Percentiles rank a stretch among this genome's conserved stretches.
phyloP scores from a whole-genome alignment of 2,888 invertebrate species.

The Oxytorus armatus region DNA sequence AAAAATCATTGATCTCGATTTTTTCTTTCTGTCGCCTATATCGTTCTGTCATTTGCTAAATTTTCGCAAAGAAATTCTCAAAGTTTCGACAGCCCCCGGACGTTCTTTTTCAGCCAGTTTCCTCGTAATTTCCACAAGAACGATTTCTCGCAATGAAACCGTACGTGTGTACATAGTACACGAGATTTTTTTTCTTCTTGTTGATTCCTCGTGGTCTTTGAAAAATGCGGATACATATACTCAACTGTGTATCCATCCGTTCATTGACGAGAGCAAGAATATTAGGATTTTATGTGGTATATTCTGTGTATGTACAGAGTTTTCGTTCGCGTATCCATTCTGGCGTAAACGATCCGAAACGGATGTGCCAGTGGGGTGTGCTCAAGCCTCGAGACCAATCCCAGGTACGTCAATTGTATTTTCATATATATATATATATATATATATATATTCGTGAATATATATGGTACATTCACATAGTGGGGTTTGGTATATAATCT shows the following conservation, averaged over 20 bases:
- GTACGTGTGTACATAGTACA: conserved; percentile 30
- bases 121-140: conserved; percentile 37
- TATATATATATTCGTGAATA: too few species aligned
- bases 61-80: conserved; percentile 3
- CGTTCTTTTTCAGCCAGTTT: conserved; percentile 64
- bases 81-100: conserved; percentile 29
- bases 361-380: conserved; percentile 64
- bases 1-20: neutral
- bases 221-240: conserved; percentile 53
- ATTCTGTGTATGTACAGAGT: conserved; percentile 23
- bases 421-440: conserved; percentile 19
- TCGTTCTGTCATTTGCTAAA: conserved; percentile 8
- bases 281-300: conserved; percentile 22
- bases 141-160: conserved; percentile 14
- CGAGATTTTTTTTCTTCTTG: conserved; percentile 13
- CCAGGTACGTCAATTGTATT: conserved; percentile 58
- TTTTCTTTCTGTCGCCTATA: too few species aligned
- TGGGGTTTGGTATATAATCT: conserved; percentile 44
- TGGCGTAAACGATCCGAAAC: conserved; percentile 65
- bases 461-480: conserved; percentile 23
- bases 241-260: conserved; percentile 54
- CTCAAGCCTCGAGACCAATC: conserved; percentile 57
- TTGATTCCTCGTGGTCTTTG: conserved; percentile 34
- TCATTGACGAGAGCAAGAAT: conserved; percentile 45
- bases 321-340: conserved; percentile 56